Conservation (phyloP, 2,113 vertebrate genomes). For the Pycnonotus jocosus region DNA sequence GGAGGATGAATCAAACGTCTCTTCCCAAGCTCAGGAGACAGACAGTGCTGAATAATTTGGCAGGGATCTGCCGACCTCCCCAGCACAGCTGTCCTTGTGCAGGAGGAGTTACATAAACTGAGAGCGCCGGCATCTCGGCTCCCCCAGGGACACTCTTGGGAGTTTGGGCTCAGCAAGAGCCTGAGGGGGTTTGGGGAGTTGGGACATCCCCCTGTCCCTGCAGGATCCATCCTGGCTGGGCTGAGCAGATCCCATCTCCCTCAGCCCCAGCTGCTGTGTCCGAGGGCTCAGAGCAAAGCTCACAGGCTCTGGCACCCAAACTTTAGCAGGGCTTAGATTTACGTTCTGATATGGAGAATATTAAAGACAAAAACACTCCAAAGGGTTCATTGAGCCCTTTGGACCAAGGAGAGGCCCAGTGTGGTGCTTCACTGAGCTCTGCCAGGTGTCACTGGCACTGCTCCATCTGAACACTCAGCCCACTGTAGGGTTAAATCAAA, state of each 20-base stretch:
- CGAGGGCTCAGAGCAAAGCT: background rate
- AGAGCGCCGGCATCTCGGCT: fast-evolving
- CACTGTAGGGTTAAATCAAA: background rate
- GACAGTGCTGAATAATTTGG: constrained; percentile 41
- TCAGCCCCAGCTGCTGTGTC: background rate
- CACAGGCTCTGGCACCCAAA: background rate
- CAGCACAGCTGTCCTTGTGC: constrained; percentile 33
- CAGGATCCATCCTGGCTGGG: fast-evolving
- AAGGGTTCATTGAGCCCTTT: background rate
- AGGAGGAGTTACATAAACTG: background rate
- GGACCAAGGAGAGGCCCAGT: background rate
- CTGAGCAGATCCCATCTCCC: background rate
- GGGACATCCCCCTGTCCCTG: background rate
- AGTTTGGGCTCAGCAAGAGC: fast-evolving
- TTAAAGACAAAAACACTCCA: background rate
- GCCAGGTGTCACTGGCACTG: fast-evolving
- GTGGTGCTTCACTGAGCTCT: background rate
- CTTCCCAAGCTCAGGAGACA: background rate
- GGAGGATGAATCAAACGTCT: background rate
- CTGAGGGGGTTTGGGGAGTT: background rate
- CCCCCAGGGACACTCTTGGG: background rate
- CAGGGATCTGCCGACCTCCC: constrained; percentile 5
- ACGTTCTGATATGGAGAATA: background rate
- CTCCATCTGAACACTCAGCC: background rate
- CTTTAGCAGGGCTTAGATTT: background rate